phyloP scores from a whole-genome alignment of 2,888 invertebrate species.

The Catonia carolina region DNA sequence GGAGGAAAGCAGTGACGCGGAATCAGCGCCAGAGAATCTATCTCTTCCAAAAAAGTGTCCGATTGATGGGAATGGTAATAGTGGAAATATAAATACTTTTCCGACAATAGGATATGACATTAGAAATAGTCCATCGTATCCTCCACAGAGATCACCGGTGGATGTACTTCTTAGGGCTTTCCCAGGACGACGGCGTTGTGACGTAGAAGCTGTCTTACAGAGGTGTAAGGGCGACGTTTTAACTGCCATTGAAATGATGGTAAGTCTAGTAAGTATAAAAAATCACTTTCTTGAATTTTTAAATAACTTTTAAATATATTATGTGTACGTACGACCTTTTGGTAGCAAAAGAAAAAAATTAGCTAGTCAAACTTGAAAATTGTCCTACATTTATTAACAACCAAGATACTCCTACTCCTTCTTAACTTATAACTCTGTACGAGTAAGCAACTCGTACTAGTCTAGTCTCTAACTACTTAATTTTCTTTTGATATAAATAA shows the following conservation, averaged over 20 bases:
- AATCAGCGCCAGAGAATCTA: constrained; percentile 61
- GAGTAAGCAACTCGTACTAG: too few relatives aligned
- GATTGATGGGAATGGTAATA: constrained; percentile 9
- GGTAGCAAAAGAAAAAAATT: too few relatives aligned
- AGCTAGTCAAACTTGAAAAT: too few relatives aligned
- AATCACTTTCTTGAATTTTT: neutral
- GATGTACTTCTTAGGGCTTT: constrained; percentile 86
- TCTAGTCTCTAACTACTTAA: too few relatives aligned
- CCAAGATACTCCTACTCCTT: too few relatives aligned
- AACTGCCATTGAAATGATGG: constrained; percentile 87
- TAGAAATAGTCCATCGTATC: constrained; percentile 23
- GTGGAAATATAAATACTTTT: too few relatives aligned
- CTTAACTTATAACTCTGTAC: too few relatives aligned
- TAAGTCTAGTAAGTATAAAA: constrained; percentile 43
- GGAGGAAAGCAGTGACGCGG: constrained; percentile 36
- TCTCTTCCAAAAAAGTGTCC: constrained; percentile 58
- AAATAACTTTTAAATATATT: neutral
- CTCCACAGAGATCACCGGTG: constrained; percentile 60
- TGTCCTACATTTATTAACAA: too few relatives aligned
- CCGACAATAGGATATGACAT: constrained; percentile 22
- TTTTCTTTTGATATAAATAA: too few relatives aligned
- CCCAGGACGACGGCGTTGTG: constrained; percentile 75
- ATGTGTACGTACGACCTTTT: too few relatives aligned
- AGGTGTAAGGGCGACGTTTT: constrained; percentile 84
- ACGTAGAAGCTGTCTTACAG: constrained; percentile 78